These are phyloP conservation scores for Leptodactylus fallax DNA, from an alignment of 2,797 vertebrate species.

Conservation along the genomic window DNA sequence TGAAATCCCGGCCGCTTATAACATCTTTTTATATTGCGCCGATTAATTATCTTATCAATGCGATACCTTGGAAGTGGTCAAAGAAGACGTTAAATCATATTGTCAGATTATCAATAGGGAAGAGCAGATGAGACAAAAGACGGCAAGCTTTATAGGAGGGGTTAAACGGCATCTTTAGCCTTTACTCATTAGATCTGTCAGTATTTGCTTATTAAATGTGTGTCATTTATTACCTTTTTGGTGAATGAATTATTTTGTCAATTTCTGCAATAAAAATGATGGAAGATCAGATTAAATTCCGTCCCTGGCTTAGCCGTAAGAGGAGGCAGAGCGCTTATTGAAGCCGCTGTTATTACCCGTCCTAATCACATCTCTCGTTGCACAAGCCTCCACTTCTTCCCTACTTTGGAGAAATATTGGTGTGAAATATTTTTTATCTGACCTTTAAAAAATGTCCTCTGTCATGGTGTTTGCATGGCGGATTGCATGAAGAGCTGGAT, in stretches of 20 bases:
- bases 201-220: constrained; percentile 62
- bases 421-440: constrained; percentile 61
- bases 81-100: constrained; percentile 57
- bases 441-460: constrained; percentile 57
- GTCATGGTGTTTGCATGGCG: constrained; percentile 47
- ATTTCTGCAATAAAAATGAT: constrained; percentile 62
- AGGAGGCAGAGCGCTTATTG: constrained; percentile 43
- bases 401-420: constrained; percentile 59
- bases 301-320: constrained; percentile 37
- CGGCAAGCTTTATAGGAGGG: constrained; percentile 42
- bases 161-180: constrained; percentile 58
- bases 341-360: constrained; percentile 40
- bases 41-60: constrained; percentile 54
- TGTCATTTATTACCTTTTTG: constrained; percentile 63
- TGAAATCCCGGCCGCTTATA: constrained; percentile 46
- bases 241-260: constrained; percentile 63
- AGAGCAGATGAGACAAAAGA: background rate
- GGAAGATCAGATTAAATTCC: constrained; percentile 58
- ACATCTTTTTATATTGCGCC: constrained; percentile 15
- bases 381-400: constrained; percentile 42
- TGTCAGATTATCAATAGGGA: constrained; percentile 57
- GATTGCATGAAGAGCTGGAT: constrained; percentile 32
- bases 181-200: constrained; percentile 61
- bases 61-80: constrained; percentile 31
- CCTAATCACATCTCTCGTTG: constrained; percentile 55